Conservation (phyloP, 2,797 vertebrate species). For the Tarsius wallacei region DNA sequence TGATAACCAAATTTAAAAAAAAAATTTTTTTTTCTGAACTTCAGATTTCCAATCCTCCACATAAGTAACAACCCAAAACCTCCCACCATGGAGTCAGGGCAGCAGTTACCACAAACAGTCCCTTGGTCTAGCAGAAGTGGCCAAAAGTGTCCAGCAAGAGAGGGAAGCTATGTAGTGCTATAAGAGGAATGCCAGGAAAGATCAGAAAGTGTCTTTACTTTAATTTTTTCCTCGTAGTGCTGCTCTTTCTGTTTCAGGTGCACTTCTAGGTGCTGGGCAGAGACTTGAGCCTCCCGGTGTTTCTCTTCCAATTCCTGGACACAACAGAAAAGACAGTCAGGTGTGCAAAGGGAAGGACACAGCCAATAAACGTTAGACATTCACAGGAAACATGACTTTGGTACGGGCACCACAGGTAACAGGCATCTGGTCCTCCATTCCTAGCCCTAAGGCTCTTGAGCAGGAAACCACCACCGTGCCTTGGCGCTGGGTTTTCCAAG, state of each 20-base stretch:
- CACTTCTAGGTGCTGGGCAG: constrained; percentile 97
- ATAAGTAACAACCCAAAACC: not conserved
- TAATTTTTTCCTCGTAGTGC: constrained; percentile 98
- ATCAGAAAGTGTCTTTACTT: constrained; percentile 92
- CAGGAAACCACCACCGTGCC: constrained; percentile 44
- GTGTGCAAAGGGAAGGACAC: not conserved
- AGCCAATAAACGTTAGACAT: not conserved
- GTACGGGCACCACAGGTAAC: constrained; percentile 51
- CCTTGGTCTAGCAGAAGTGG: constrained; percentile 20
- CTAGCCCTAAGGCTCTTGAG: constrained; percentile 62
- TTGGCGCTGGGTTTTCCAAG: constrained; percentile 67
- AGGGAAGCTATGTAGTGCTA: constrained; percentile 10
- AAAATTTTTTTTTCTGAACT: not conserved
- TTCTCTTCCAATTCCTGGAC: constrained; percentile 98
- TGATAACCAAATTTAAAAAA: not conserved
- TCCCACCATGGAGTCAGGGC: not conserved
- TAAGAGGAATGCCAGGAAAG: constrained; percentile 26
- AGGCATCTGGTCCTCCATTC: constrained; percentile 67
- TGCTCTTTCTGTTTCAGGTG: constrained; percentile 98
- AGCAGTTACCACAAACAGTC: constrained; percentile 11
- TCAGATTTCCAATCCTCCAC: constrained; percentile 28
- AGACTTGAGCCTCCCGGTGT: constrained; percentile 96
- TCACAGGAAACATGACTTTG: constrained; percentile 71
- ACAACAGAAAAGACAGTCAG: constrained; percentile 81
- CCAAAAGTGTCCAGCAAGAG: constrained; percentile 37